Base-by-base conservation (phyloP, 1,140 invertebrate species). In the Rhagoletis zephyria region DNA sequence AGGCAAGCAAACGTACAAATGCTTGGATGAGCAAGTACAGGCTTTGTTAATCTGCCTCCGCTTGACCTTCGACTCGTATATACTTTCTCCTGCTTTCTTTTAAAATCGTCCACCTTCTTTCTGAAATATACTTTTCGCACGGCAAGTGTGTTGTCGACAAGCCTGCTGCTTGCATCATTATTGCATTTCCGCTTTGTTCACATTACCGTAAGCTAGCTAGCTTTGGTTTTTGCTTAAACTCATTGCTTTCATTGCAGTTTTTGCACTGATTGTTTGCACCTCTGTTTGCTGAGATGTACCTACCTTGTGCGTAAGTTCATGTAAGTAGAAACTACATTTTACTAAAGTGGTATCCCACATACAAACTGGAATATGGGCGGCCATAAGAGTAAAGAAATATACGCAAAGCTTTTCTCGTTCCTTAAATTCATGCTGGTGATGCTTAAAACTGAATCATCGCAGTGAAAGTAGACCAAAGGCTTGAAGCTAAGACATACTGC, bases 151-250 rank as follows among this genome's bases (percentile, higher is more conserved):
- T 81, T 81, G 74, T 56, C 74, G 74, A 45, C 42, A 48, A 74
- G 12, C 70, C 42, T 48, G 70, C 70, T 74, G 42, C 70, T n/a
- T 16, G 42, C 40, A 74, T 74, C 70, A 74, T 74, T 74, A 74
- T 48, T 74, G 42, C 42, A 56, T 5, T 56, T 81, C n/a, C 74
- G 51, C 7, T 30, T 42, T 30, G 51, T 7, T 81, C 74, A 81
- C 74, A 81, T 81, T 56, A 81, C 45, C 74, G 74, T 81, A 81
- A 81, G 51, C 30, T 30, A 30, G 74, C 16, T 48, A 48, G 67
- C 67, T 81, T 45, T 81, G 59, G 7, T 81, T 81, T 56, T 81
- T 81, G 45, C 48, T 81, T 56, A 30, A 10, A 16, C 56, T 16
- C n/a, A 10, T 4, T 9, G 16, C 2, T 56, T 3, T 19, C 16